Base-by-base conservation (phyloP, 2,113 vertebrate species). In the Herpailurus yagouaroundi region DNA sequence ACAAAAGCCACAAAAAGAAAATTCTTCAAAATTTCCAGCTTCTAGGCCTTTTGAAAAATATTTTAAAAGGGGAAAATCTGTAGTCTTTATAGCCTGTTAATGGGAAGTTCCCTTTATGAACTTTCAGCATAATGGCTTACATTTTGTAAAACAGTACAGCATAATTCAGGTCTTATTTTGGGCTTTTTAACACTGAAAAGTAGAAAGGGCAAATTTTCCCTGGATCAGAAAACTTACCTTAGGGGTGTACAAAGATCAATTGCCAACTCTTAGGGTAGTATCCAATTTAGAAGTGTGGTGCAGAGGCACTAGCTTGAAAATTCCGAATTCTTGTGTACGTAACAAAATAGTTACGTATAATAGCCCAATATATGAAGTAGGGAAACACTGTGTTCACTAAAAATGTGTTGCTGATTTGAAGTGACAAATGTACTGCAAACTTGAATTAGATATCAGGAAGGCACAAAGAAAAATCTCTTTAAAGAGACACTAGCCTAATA, bases 61-160 rank as follows among this genome's bases (percentile, higher is more conserved):
- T 89, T 82, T 74, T 60, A 81, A 95, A 77, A 91, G 52, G 94
- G 95, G 88, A 69, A 91, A 97, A 97, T 88, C 93, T 97, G 97
- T 96, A 98, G 91, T 71, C 92, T 97, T 97, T 97, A 94, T 86
- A 97, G 25, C 94, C 55, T 89, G 73, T 80, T 97, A 66, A 97
- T 91, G 95, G 98, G 89, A 98, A 45, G 64, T 92, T 97, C 94
- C 97, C 96, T 97, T 97, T 94, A 93, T 95, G 63, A 96, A 91
- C 96, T 98, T 98, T 97, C 85, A 93, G 91, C 82, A 97, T 93
- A 98, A 98, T 90, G 97, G 96, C 94, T 97, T 98, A 95, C 93
- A 96, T 98, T 98, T 97, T 98, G 79, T 97, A 97, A 98, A 98
- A 98, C 97, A 98, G 94, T 97, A 98, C 94, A 97, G 95, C 95